phyloP scores from a whole-genome alignment of 37 sponge, comb jelly and placozoan genomes.

The Mnemiopsis leidyi region DNA sequence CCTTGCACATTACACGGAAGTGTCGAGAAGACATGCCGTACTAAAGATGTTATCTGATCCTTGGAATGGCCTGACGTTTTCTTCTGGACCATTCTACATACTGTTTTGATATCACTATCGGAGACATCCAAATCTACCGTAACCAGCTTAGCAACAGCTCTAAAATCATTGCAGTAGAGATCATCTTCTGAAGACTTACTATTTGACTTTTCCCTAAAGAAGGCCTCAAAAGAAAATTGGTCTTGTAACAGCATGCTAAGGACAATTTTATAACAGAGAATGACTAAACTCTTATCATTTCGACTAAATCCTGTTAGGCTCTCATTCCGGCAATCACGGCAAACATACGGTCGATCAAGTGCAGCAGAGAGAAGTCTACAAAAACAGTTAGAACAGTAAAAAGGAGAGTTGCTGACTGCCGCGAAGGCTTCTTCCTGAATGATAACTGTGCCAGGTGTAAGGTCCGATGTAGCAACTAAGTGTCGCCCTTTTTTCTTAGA shows the following conservation, averaged over 20 bases:
- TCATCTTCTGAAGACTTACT: background rate
- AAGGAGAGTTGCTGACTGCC: slow-evolving; percentile 22
- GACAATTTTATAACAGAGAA: slow-evolving; percentile 8
- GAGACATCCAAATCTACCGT: background rate
- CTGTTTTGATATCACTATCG: background rate
- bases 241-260: background rate
- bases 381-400: background rate
- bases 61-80: background rate
- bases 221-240: background rate
- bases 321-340: background rate
- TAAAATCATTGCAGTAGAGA: background rate
- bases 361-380: background rate
- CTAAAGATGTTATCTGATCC: background rate
- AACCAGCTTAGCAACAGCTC: background rate
- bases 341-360: background rate
- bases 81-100: background rate
- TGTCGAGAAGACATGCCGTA: slow-evolving; percentile 32
- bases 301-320: background rate
- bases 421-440: background rate
- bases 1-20: slow-evolving; percentile 44
- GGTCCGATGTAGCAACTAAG: background rate
- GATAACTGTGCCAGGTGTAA: slow-evolving; percentile 1
- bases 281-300: background rate
- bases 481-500: background rate
- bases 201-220: background rate